Evolutionary conservation across 1,140 invertebrate genomes (phyloP).

Genomic region (Cheumatopsyche charites): DNA sequence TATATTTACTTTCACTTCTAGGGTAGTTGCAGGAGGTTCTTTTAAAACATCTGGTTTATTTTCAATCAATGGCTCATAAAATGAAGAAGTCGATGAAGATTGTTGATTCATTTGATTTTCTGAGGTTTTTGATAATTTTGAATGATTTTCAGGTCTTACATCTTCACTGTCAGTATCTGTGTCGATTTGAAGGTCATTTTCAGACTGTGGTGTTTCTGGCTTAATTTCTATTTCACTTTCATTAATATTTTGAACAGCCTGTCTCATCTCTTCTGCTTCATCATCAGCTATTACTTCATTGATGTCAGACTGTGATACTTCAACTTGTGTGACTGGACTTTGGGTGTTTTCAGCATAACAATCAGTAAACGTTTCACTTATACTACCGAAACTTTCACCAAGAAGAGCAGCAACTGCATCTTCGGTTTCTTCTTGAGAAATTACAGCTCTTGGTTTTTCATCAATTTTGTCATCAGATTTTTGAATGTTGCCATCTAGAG

Average conservation of each 20-base stretch:
- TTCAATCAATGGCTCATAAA: slow-evolving; percentile 17
- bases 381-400: slow-evolving; percentile 79
- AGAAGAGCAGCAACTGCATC: slow-evolving; percentile 87
- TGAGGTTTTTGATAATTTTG: background rate
- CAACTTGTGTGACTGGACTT: slow-evolving; percentile 53
- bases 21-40: slow-evolving; percentile 49
- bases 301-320: slow-evolving; percentile 55
- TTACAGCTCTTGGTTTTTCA: slow-evolving; percentile 80
- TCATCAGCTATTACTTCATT: slow-evolving; percentile 66
- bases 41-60: slow-evolving; percentile 49
- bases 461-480: slow-evolving; percentile 66
- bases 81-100: background rate
- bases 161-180: slow-evolving; percentile 74
- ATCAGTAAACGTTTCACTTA: slow-evolving; percentile 58
- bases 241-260: slow-evolving; percentile 76
- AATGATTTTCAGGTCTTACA: slow-evolving; percentile 52
- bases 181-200: slow-evolving; percentile 84
- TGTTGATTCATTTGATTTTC: slow-evolving; percentile 12
- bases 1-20: slow-evolving; percentile 40
- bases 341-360: slow-evolving; percentile 59
- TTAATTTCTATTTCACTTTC: slow-evolving; percentile 77
- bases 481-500: slow-evolving; percentile 48
- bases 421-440: slow-evolving; percentile 91
- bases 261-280: slow-evolving; percentile 78
- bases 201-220: slow-evolving; percentile 83